These are phyloP conservation scores for Fregata magnificens DNA, from an alignment of 2,113 vertebrate genomes.

Conservation along the genomic window DNA sequence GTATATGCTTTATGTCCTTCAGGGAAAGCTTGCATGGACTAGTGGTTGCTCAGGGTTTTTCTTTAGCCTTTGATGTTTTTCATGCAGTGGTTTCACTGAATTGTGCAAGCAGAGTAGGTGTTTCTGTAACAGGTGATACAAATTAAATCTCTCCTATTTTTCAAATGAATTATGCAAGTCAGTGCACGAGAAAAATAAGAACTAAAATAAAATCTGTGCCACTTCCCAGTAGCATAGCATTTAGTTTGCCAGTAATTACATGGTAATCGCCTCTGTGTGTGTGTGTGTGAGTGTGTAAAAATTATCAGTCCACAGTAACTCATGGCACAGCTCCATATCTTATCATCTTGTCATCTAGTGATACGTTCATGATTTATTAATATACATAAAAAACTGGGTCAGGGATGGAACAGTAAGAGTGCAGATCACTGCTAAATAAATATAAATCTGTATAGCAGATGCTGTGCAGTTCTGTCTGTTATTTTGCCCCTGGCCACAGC, in stretches of 20 bases:
- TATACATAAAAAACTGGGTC: neutral
- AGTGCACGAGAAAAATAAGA: neutral
- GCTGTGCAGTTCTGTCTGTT: neutral
- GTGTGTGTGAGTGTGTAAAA: neutral
- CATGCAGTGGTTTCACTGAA: neutral
- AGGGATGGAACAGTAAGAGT: neutral
- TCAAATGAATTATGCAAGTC: neutral
- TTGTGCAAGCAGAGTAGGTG: neutral
- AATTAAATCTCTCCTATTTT: neutral
- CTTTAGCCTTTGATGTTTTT: neutral
- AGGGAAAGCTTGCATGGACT: neutral
- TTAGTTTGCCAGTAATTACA: neutral
- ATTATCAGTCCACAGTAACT: neutral
- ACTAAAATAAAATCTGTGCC: neutral
- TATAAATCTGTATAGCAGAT: neutral
- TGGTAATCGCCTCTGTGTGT: neutral
- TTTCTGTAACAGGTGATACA: neutral
- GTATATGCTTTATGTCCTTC: neutral
- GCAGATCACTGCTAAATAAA: neutral
- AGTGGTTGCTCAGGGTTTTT: neutral
- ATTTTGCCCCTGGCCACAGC: neutral
- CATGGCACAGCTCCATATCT: neutral
- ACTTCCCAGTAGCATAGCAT: neutral
- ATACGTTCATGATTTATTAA: neutral
- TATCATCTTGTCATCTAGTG: neutral